Conservation (phyloP, 2,888 invertebrate species). For the Apotomis betuletana region DNA sequence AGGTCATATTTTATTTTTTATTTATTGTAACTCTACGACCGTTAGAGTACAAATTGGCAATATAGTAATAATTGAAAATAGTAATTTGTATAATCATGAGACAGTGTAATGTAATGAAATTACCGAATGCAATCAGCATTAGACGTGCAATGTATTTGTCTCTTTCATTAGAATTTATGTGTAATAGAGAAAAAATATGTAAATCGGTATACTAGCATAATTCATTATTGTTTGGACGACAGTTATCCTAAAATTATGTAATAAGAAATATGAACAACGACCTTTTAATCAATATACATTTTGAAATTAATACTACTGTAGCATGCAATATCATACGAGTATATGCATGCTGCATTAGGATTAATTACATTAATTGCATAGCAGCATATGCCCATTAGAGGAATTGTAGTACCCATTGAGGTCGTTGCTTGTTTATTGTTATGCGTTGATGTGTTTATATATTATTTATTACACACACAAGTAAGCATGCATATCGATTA, state of each 20-base stretch:
- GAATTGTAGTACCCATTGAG: conserved; percentile 2
- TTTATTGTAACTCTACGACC: conserved; percentile 3
- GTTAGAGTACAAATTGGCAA: conserved; percentile 10
- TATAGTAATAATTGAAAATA: conserved; percentile 7
- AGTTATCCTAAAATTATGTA: not conserved
- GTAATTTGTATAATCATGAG: not conserved
- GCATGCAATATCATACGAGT: no score
- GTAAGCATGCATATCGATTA: not conserved
- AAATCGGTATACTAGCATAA: not conserved
- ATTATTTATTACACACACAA: not conserved
- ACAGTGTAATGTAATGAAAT: not conserved
- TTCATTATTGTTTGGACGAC: not conserved
- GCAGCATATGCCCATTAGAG: not conserved
- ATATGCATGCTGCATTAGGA: no score
- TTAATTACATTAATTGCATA: no score
- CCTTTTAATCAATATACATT: not conserved
- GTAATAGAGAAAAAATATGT: not conserved
- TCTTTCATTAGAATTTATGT: not conserved
- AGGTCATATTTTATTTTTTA: conserved; percentile 13
- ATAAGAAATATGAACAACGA: not conserved
- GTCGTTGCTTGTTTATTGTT: not conserved
- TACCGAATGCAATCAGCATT: not conserved
- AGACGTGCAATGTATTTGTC: not conserved
- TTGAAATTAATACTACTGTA: no score
- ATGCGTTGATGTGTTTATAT: not conserved